Evolutionary conservation across 2,888 invertebrate species (phyloP).

Genomic region (Microplitis manilae): DNA sequence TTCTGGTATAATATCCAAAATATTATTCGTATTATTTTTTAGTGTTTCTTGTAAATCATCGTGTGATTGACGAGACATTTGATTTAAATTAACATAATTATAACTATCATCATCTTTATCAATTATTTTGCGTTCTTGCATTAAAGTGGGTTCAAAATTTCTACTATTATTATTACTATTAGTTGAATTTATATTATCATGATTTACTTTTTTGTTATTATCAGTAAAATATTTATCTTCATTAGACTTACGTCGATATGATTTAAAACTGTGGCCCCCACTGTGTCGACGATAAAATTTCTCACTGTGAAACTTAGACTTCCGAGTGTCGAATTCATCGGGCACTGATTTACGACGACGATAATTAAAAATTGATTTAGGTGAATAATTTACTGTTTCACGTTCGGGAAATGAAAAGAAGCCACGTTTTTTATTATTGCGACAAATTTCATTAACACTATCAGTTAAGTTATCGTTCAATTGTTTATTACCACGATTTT

Average conservation of each 20-base stretch:
- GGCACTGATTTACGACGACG: constrained; percentile 50
- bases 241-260: constrained; percentile 9
- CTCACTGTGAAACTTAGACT: constrained; percentile 13
- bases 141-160: background rate
- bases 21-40: background rate
- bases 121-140: constrained; percentile 1
- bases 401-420: constrained; percentile 15
- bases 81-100: background rate
- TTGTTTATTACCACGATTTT: constrained; percentile 30
- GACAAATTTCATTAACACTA: constrained; percentile 27
- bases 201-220: background rate
- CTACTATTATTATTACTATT: background rate
- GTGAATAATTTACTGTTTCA: constrained; percentile 27
- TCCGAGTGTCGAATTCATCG: constrained; percentile 36
- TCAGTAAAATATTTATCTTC: constrained; percentile 10
- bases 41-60: constrained; percentile 18
- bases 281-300: constrained; percentile 24
- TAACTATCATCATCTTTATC: background rate
- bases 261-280: constrained; percentile 35
- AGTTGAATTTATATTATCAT: background rate
- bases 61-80: constrained; percentile 13
- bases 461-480: constrained; percentile 38
- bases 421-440: constrained; percentile 29
- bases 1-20: constrained; percentile 14
- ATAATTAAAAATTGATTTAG: constrained; percentile 42